Percentiles rank a stretch among this genome's conserved stretches.
These are phyloP conservation scores for Patella depressa DNA, from an alignment of 2,888 invertebrate genomes.

Conservation along the genomic window DNA sequence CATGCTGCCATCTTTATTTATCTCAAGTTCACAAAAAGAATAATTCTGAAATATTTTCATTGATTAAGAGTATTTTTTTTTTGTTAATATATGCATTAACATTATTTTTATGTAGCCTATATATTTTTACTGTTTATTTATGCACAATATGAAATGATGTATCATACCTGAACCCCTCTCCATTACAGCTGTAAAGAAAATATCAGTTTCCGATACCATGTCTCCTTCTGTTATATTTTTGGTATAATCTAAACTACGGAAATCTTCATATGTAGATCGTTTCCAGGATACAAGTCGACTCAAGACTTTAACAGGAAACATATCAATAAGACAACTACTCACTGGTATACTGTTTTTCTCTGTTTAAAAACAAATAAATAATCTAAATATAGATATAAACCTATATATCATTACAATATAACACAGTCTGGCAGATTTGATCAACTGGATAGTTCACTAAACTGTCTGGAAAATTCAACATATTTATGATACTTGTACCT, in stretches of 20 bases:
- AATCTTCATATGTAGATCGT: conserved; percentile 80
- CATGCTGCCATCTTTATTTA: too few species aligned
- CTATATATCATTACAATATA: neutral
- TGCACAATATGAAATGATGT: too few species aligned
- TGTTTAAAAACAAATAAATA: conserved; percentile 44
- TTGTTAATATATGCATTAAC: too few species aligned
- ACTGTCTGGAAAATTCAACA: too few species aligned
- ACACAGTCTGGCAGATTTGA: neutral
- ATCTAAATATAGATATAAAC: neutral
- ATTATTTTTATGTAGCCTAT: too few species aligned
- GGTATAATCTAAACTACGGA: conserved; percentile 70
- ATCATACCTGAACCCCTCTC: conserved; percentile 81
- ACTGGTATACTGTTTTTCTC: conserved; percentile 63
- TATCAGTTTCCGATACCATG: conserved; percentile 64
- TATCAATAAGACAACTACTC: conserved; percentile 49
- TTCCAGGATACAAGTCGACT: conserved; percentile 79
- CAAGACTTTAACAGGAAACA: conserved; percentile 70
- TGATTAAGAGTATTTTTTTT: too few species aligned
- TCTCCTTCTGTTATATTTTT: conserved; percentile 58
- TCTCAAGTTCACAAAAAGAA: too few species aligned
- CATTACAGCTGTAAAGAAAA: conserved; percentile 82
- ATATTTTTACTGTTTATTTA: too few species aligned
- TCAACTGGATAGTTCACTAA: too few species aligned
- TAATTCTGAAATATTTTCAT: too few species aligned
- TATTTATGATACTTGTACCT: too few species aligned